phyloP scores from a whole-genome alignment of 1,140 invertebrate species.

The Papilio polyxenes region DNA sequence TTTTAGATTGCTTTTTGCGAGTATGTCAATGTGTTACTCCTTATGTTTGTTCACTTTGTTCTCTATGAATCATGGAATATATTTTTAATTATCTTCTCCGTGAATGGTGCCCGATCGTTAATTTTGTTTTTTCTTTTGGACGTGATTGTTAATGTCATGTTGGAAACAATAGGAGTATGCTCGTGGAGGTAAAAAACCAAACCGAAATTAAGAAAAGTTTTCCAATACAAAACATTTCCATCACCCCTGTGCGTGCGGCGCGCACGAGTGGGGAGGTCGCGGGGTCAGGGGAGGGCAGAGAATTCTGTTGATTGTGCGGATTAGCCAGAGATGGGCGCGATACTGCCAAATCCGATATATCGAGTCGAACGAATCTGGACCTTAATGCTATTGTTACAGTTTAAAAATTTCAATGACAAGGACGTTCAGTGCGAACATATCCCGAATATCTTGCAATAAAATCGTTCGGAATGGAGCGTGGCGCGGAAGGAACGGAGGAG shows the following conservation, averaged over 20 bases:
- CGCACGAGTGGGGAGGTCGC: neutral
- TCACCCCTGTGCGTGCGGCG: slow-evolving; percentile 1
- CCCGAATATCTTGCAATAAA: slow-evolving; percentile 34
- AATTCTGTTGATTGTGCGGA: slow-evolving; percentile 38
- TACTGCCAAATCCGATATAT: slow-evolving; percentile 26
- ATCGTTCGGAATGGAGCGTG: slow-evolving; percentile 8
- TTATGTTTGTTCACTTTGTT: too few relatives aligned
- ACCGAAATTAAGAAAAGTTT: slow-evolving; percentile 8
- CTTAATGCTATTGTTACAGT: neutral
- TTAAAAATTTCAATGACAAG: neutral
- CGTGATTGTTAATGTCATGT: neutral
- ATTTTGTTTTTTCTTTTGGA: too few relatives aligned
- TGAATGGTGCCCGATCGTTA: too few relatives aligned
- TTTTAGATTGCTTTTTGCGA: too few relatives aligned
- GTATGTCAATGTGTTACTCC: too few relatives aligned
- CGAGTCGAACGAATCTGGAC: neutral
- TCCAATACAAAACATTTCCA: neutral
- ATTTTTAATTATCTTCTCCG: too few relatives aligned
- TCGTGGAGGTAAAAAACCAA: neutral
- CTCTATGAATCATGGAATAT: too few relatives aligned
- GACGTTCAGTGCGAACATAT: slow-evolving; percentile 32
- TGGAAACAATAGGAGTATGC: neutral
- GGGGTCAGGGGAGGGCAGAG: neutral
- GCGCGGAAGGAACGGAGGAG: neutral
- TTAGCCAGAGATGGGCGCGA: slow-evolving; percentile 31